These are phyloP conservation scores for Enteromius unitaeniatus DNA, from an alignment of 2,797 vertebrate genomes.

Conservation along the genomic window DNA sequence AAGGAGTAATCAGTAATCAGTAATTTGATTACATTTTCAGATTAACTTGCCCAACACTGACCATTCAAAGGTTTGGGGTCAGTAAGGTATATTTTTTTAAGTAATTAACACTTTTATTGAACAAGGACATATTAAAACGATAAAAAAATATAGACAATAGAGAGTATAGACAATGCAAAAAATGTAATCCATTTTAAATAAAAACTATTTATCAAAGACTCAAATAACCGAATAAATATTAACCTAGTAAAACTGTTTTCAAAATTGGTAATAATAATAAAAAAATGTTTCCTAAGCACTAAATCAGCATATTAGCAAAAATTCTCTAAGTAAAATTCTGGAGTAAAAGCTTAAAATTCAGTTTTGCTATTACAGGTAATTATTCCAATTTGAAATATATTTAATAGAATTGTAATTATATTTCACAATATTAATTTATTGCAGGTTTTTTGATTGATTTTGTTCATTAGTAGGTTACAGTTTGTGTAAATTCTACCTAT, in stretches of 20 bases:
- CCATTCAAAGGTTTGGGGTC: background rate
- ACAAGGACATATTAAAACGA: background rate
- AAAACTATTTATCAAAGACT: background rate
- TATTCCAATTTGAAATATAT: background rate
- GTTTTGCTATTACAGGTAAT: background rate
- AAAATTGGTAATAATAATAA: background rate
- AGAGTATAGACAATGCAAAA: background rate
- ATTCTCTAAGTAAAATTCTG: background rate
- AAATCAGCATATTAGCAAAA: background rate
- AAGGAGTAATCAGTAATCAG: too few relatives aligned
- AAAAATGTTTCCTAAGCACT: background rate
- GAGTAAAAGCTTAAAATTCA: background rate
- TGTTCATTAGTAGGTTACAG: constrained; percentile 70
- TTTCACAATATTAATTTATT: background rate
- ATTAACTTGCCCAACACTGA: too few relatives aligned
- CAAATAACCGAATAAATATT: too few relatives aligned
- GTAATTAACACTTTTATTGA: background rate
- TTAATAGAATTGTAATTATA: background rate
- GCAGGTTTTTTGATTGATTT: constrained; percentile 21
- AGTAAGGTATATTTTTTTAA: background rate
- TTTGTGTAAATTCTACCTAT: constrained; percentile 67
- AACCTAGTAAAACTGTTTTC: background rate
- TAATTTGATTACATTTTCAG: too few relatives aligned
- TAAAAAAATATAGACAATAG: too few relatives aligned
- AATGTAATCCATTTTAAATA: background rate